These are phyloP conservation scores for Pocota personata DNA, from an alignment of 2,888 invertebrate species.

Conservation along the genomic window DNA sequence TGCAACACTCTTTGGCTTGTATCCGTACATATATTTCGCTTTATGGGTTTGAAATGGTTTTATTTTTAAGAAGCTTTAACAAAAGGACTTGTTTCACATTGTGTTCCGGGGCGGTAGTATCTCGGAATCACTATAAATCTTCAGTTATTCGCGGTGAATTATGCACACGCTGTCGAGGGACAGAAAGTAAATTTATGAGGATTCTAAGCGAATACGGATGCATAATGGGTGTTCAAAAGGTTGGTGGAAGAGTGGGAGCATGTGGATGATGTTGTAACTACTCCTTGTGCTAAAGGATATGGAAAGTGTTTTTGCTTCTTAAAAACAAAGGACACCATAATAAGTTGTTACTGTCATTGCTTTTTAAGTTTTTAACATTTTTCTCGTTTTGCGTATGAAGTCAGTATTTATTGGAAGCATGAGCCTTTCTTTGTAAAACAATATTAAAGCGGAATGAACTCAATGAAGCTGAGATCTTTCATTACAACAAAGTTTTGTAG, in stretches of 20 bases:
- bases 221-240: conserved; percentile 43
- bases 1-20: conserved; percentile 11
- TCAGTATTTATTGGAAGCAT: no score
- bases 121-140: conserved; percentile 69
- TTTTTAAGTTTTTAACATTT: no score
- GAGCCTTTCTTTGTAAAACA: no score
- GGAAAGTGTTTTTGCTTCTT: no score
- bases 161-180: conserved; percentile 21
- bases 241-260: not conserved
- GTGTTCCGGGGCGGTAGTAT: not conserved
- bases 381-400: no score
- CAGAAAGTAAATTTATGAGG: conserved; percentile 65
- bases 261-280: not conserved
- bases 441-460: no score
- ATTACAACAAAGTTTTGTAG: no score
- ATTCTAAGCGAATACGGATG: conserved; percentile 30
- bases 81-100: conserved; percentile 23
- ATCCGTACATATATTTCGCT: conserved; percentile 28
- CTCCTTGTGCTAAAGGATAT: no score
- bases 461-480: no score
- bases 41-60: conserved; percentile 27
- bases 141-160: conserved; percentile 57
- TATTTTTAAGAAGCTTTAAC: conserved; percentile 13
- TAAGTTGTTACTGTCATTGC: no score
- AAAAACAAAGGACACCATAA: no score